A percentile compares a stretch with the other conserved stretches of the same genome.
phyloP scores from a whole-genome alignment of 2,888 invertebrate species.

The Galerucella pusilla region DNA sequence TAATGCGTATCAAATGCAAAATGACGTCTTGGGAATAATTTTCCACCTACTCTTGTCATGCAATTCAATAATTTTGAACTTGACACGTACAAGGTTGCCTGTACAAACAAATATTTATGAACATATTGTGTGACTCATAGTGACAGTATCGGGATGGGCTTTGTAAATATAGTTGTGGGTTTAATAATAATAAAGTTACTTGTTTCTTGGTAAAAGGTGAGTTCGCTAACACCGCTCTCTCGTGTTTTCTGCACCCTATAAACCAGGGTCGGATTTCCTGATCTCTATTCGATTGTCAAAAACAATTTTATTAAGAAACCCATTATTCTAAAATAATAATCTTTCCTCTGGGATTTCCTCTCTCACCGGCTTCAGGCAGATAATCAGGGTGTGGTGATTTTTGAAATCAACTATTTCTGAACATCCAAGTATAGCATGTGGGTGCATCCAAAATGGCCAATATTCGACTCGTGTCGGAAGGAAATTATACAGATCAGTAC shows the following conservation, averaged over 20 bases:
- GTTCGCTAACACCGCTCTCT: slow-evolving; percentile 2
- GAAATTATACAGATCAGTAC: too few relatives aligned
- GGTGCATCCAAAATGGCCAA: too few relatives aligned
- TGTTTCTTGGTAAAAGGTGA: slow-evolving; percentile 5
- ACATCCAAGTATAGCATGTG: too few relatives aligned
- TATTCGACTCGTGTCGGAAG: too few relatives aligned
- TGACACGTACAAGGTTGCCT: slow-evolving; percentile 22
- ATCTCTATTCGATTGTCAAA: not conserved
- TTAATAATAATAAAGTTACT: slow-evolving; percentile 12
- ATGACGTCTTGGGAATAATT: slow-evolving; percentile 19
- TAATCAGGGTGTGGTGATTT: too few relatives aligned
- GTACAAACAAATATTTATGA: slow-evolving; percentile 25
- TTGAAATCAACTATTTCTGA: too few relatives aligned
- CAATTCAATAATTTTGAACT: slow-evolving; percentile 28
- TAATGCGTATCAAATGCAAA: slow-evolving; percentile 21
- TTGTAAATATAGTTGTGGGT: slow-evolving; percentile 5
- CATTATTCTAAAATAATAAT: too few relatives aligned
- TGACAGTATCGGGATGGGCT: slow-evolving; percentile 12
- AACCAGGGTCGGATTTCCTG: not conserved
- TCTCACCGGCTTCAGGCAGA: too few relatives aligned
- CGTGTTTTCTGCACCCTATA: slow-evolving; percentile 8
- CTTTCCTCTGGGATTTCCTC: too few relatives aligned
- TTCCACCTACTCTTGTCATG: slow-evolving; percentile 28
- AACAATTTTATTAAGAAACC: too few relatives aligned
- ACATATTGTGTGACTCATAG: slow-evolving; percentile 15